Conservation (phyloP, 2,113 vertebrate genomes). For the Mesitornis unicolor region DNA sequence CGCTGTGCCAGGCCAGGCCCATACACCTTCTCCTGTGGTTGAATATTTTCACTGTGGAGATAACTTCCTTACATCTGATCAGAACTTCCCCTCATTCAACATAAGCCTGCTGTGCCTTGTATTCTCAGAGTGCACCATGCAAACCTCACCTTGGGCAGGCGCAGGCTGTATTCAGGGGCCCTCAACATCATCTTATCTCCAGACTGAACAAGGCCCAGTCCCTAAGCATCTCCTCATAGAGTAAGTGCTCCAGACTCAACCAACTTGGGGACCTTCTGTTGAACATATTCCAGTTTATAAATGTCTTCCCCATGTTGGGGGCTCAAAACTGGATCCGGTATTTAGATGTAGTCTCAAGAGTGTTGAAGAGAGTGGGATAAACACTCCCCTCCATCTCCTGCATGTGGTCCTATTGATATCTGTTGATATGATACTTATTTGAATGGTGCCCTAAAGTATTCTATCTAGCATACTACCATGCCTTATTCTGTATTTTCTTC, state of each 20-base stretch:
- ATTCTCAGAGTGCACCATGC: background rate
- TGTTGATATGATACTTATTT: background rate
- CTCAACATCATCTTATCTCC: background rate
- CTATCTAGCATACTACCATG: background rate
- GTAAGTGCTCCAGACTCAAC: background rate
- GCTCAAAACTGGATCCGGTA: background rate
- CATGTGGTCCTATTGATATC: background rate
- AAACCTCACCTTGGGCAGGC: fast-evolving
- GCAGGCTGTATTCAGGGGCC: background rate
- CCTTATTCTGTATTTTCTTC: background rate
- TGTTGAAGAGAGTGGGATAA: background rate
- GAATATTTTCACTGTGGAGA: background rate
- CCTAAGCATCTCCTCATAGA: background rate
- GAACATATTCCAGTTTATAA: background rate
- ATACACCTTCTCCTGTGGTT: background rate
- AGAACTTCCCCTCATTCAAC: fast-evolving
- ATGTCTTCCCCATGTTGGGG: fast-evolving
- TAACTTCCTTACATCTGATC: background rate
- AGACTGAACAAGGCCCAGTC: too few species aligned
- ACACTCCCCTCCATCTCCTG: background rate
- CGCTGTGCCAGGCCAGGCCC: too few species aligned
- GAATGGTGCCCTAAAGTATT: background rate
- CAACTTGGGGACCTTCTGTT: background rate
- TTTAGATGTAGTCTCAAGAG: background rate
- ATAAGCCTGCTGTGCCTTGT: background rate